Conservation (phyloP, 2,113 vertebrate species). For the Phasianus colchicus region DNA sequence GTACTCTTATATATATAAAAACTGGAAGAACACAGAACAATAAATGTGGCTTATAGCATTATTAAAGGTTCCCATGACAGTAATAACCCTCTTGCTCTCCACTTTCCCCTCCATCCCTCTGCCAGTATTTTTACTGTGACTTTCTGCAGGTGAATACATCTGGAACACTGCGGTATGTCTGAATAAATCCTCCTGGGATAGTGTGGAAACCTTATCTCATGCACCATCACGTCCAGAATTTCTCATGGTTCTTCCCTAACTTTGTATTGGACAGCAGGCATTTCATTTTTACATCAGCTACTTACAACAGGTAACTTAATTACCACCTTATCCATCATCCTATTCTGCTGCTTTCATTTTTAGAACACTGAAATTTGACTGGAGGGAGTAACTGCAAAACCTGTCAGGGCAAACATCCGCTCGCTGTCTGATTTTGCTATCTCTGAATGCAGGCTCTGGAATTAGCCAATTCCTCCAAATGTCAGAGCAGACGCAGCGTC, state of each 20-base stretch:
- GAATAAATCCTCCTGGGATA: conserved; percentile 1
- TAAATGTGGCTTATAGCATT: background rate
- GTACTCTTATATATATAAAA: background rate
- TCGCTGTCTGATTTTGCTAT: background rate
- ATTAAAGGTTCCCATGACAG: background rate
- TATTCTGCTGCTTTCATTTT: background rate
- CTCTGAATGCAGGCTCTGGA: conserved; percentile 2
- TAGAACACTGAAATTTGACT: background rate
- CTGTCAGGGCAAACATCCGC: conserved; percentile 29
- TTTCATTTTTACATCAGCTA: background rate
- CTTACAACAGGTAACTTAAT: conserved; percentile 1
- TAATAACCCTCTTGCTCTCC: background rate
- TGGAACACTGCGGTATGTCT: background rate
- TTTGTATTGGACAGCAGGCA: background rate
- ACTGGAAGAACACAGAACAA: background rate
- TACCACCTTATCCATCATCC: background rate
- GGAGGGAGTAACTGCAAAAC: conserved; percentile 12
- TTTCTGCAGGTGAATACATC: conserved; percentile 5
- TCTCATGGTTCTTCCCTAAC: background rate
- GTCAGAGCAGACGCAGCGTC: background rate
- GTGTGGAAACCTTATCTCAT: background rate
- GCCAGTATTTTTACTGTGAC: background rate
- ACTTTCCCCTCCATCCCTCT: fast-evolving
- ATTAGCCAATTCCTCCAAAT: background rate
- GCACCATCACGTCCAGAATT: background rate